Conservation (phyloP, 2,888 invertebrate genomes). For the Drosophila flavopinicola region DNA sequence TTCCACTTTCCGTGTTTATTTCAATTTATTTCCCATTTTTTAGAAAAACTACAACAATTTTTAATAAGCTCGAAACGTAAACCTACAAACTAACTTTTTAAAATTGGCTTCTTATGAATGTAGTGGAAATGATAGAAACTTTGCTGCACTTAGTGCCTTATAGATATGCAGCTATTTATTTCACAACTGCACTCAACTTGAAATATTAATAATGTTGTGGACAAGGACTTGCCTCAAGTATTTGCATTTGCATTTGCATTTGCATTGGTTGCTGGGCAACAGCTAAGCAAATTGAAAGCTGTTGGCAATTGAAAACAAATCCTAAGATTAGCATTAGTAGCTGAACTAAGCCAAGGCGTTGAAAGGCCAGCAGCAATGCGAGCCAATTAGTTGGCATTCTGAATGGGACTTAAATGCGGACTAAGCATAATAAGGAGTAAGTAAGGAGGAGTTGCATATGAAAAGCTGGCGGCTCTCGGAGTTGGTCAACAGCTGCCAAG, state of each 20-base stretch:
- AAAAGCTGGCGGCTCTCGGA: background rate
- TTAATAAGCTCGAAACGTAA: too few relatives aligned
- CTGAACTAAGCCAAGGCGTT: constrained; percentile 15
- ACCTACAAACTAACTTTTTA: too few relatives aligned
- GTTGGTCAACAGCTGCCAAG: constrained; percentile 1
- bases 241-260: constrained; percentile 1
- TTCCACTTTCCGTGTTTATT: too few relatives aligned
- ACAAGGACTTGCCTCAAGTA: background rate
- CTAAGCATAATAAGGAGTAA: background rate
- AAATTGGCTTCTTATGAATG: too few relatives aligned
- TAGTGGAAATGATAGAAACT: background rate
- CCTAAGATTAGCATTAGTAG: constrained; percentile 14
- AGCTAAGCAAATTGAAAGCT: constrained; percentile 12
- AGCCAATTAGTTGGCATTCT: constrained; percentile 28
- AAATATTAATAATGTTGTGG: background rate
- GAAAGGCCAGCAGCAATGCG: background rate
- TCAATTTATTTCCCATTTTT: too few relatives aligned
- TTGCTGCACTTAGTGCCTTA: background rate
- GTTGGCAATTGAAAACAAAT: constrained; percentile 4
- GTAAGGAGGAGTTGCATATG: constrained; percentile 2
- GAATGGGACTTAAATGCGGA: background rate
- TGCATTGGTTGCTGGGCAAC: constrained; percentile 13
- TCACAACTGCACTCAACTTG: background rate
- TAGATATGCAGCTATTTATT: background rate
- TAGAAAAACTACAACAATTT: too few relatives aligned